A percentile compares a stretch with the other conserved stretches of the same genome.
Evolutionary conservation across 2,888 invertebrate species (phyloP).

Genomic region (Germaria angustata): DNA sequence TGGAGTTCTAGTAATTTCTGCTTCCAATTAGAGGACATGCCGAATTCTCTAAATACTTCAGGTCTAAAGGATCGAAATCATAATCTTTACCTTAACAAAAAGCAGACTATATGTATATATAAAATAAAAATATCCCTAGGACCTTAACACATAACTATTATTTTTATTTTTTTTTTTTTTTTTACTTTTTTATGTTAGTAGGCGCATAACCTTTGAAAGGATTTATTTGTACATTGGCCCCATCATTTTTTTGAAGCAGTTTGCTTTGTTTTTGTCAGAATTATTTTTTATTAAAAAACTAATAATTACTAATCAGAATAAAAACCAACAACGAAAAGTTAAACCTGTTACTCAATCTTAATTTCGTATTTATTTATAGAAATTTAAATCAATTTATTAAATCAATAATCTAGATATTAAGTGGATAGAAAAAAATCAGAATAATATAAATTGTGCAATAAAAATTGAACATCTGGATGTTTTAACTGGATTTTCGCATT

Average conservation of each 20-base stretch:
- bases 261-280: neutral
- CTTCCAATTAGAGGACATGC: too few relatives aligned
- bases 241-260: neutral
- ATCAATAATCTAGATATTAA: conserved; percentile 42
- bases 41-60: too few relatives aligned
- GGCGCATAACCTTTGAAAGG: too few relatives aligned
- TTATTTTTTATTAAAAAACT: neutral
- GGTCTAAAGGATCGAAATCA: too few relatives aligned
- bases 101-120: too few relatives aligned
- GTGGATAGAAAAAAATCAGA: neutral
- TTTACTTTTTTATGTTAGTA: too few relatives aligned
- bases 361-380: conserved; percentile 29
- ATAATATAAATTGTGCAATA: conserved; percentile 33
- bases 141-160: too few relatives aligned
- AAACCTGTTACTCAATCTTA: conserved; percentile 12
- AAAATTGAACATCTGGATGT: conserved; percentile 50
- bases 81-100: too few relatives aligned
- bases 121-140: too few relatives aligned
- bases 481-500: conserved; percentile 38
- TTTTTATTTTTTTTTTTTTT: too few relatives aligned
- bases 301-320: conserved; percentile 13
- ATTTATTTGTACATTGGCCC: too few relatives aligned
- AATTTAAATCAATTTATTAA: conserved; percentile 39
- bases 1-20: too few relatives aligned
- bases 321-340: neutral